Percentiles rank a stretch among this genome's conserved stretches.
Conservation (phyloP, 2,888 invertebrate genomes). For the Torymus tubicola region DNA sequence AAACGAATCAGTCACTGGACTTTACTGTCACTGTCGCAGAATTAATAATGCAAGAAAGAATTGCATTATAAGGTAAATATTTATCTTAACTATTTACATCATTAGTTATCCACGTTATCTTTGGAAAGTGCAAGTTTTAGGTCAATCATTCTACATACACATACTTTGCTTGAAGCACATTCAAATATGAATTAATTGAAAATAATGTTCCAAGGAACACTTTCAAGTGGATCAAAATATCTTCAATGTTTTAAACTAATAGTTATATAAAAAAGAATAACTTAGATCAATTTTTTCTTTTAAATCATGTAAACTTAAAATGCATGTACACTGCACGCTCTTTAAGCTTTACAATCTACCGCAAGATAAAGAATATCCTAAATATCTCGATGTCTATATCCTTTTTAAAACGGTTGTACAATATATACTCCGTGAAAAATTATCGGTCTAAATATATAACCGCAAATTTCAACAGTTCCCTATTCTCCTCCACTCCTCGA, state of each 20-base stretch:
- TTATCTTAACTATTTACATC: conserved; percentile 54
- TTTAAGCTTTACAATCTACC: conserved; percentile 16
- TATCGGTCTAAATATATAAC: conserved; percentile 34
- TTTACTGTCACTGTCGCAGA: conserved; percentile 17
- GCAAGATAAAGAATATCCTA: not conserved
- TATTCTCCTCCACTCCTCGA: not conserved
- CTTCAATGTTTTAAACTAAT: conserved; percentile 2
- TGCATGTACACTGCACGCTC: not conserved
- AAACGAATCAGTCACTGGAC: conserved; percentile 38
- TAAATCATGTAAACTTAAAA: conserved; percentile 5
- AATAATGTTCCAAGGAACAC: conserved; percentile 21
- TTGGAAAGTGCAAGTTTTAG: conserved; percentile 61
- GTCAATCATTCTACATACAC: conserved; percentile 59
- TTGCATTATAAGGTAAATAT: conserved; percentile 46
- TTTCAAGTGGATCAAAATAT: not conserved
- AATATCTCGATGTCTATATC: conserved; percentile 30
- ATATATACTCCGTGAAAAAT: conserved; percentile 50
- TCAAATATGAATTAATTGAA: conserved; percentile 33
- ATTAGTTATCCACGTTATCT: conserved; percentile 62
- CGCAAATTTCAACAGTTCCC: conserved; percentile 29
- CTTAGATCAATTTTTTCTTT: not conserved
- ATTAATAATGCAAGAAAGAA: conserved; percentile 44
- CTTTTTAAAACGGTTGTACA: conserved; percentile 32
- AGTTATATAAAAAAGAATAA: not conserved
- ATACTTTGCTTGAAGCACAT: conserved; percentile 44